Base-by-base conservation (phyloP, 2,113 vertebrate genomes). In the Phalacrocorax brasilianus region DNA sequence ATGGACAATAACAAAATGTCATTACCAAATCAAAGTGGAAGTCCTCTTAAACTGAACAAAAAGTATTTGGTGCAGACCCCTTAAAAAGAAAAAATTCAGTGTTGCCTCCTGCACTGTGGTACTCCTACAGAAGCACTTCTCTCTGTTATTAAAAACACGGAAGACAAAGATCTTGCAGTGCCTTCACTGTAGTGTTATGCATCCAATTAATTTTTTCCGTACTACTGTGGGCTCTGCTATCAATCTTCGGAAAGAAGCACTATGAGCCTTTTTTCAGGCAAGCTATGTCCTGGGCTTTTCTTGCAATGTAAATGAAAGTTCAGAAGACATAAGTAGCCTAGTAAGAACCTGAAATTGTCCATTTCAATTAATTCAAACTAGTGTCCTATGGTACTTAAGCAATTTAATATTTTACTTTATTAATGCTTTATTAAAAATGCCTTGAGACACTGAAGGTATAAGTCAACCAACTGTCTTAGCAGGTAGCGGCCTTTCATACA, bases 231-330 rank as follows among this genome's bases (percentile, higher is more conserved):
- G 32, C 38, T 84, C 49, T 86, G 19, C 67, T 94, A 90, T 86
- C 38, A 89, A 67, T 93, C 89, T 97, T 85, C 38, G 89, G 44
- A 35, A 68, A 88, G 79, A 88, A 87, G 42, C 18, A 90, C 75
- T 90, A 59, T 44, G 40, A 83, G 66, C 24, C 82, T 78, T 88
- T 87, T 94, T 93, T 74, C 80, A 88, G 88, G 61, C 71, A 95
- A 68, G 35, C 40, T 63, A 20, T 70, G 55, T 78, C n/a, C 73
- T 18, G 14, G 71, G 42, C n/a, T 80, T 88, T 45, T 85, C 33
- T 58, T 65, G 30, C 75, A 81, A 80, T 20, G 70, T 47, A 80
- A 96, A 91, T 50, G 8, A 14, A 76, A 79, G 26, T 72, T 40
- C 35, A 95, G 55, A 75, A 79, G 32, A 59, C 3, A 2, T 32